Evolutionary conservation across 1,140 invertebrate species (phyloP), one percentile per base, ranked within the genome.

Genomic region (Mesaphorura yosii): DNA sequence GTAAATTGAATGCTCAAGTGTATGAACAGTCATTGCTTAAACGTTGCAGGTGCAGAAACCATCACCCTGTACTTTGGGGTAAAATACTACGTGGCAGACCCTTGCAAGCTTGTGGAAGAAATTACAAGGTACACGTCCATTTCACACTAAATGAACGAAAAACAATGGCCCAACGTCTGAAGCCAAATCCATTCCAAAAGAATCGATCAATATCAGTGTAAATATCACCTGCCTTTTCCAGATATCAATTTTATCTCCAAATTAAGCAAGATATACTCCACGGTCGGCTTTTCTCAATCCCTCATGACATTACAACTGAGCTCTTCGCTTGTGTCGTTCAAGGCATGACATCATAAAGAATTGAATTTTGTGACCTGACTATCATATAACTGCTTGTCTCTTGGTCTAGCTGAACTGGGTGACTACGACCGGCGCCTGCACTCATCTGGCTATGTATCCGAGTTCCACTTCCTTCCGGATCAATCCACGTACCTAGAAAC

Each of bases 11-110:
- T 34, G 31, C 31, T 34, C 31, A 10, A 34, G 42, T 20, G 25
- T 41, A 40, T 25, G 39, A 27, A 34, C 26, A 34, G 34, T 19
- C 15, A 22, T 52, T 37, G 28, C 22, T 14, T 42, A 34, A 22
- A 40, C 41, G 15, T 26, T 20, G 40, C 66, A 75, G 75, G 72
- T 23, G 69, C 72, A 15, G 82, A 86, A 60, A 81, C 80, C 2
- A 89, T 86, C 69, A 94, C 89, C 19, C 82, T 98, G 58, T 90
- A 97, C 68, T 96, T 98, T 67, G 87, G 89, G 31, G 93, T 98
- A 42, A 98, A 98, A 72, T 98, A 97, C 72, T 99, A 96, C 71
- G 91, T 94, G 0, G 89, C 89, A 2, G 94, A 99, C 73, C 95
- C 91, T 1, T 90, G 87, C 74, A 93, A 94, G 67, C 75, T 96